Percentiles rank a stretch among this genome's conserved stretches.
phyloP scores from a whole-genome alignment of 2,888 invertebrate genomes.

The Laothoe populi region DNA sequence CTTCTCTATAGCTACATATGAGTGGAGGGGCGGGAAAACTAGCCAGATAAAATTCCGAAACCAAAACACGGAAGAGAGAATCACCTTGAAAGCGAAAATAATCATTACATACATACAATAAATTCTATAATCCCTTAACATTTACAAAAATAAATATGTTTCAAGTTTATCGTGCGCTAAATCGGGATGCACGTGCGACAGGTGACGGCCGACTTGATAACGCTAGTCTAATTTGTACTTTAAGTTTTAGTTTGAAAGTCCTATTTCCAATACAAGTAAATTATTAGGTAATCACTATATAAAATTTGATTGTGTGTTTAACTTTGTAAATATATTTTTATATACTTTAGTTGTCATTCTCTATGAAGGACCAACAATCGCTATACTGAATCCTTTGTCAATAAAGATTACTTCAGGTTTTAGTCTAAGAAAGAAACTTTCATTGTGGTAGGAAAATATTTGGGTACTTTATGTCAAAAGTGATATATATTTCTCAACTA shows the following conservation, averaged over 20 bases:
- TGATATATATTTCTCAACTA: too few relatives aligned
- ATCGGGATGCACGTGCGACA: slow-evolving; percentile 17
- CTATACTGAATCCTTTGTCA: too few relatives aligned
- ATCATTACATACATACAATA: not conserved
- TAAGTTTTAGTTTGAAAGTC: not conserved
- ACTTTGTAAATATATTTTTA: not conserved
- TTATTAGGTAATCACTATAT: slow-evolving; percentile 8
- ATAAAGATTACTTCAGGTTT: too few relatives aligned
- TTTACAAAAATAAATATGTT: slow-evolving; percentile 19
- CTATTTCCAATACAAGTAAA: not conserved
- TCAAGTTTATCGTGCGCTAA: slow-evolving; percentile 12
- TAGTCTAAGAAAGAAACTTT: too few relatives aligned
- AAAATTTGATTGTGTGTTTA: slow-evolving; percentile 1
- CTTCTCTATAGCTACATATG: too few relatives aligned
- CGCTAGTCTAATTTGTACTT: not conserved
- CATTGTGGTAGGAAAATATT: too few relatives aligned
- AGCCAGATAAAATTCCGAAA: not conserved
- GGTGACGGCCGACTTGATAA: slow-evolving; percentile 1
- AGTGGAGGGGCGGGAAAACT: not conserved
- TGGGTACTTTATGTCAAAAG: too few relatives aligned
- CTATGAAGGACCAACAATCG: too few relatives aligned
- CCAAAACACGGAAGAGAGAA: not conserved
- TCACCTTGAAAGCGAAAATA: not conserved
- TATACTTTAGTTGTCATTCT: too few relatives aligned
- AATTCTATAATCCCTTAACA: slow-evolving; percentile 16